Conservation (phyloP, 2,113 vertebrate genomes). For the Neodontobutis hainanensis region DNA sequence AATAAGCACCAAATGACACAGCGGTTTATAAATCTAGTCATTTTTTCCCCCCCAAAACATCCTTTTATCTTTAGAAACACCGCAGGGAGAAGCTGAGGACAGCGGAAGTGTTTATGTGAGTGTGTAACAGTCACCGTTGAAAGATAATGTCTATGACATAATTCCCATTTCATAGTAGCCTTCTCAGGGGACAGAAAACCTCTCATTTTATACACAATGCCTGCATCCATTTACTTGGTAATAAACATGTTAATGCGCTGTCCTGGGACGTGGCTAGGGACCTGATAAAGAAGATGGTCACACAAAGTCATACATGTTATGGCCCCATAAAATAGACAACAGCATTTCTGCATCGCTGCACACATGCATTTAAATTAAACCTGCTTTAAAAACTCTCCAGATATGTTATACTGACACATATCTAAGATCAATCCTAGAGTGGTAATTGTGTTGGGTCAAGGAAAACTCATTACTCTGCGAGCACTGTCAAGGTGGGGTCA, state of each 20-base stretch:
- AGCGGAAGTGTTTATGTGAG: not conserved
- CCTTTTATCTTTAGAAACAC: conserved; percentile 31
- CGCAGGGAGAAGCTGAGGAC: conserved; percentile 3
- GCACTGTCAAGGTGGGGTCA: conserved; percentile 4
- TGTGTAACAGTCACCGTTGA: conserved; percentile 26
- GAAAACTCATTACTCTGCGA: conserved; percentile 1
- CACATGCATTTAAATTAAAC: conserved; percentile 7
- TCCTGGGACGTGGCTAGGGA: conserved; percentile 17
- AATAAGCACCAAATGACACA: conserved; percentile 35
- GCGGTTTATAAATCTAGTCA: conserved; percentile 37
- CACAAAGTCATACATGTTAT: conserved; percentile 43
- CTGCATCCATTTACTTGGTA: conserved; percentile 48
- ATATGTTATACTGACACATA: conserved; percentile 1
- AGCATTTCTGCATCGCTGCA: not conserved
- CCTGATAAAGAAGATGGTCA: conserved; percentile 23
- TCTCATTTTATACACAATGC: conserved; percentile 43
- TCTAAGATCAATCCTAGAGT: conserved; percentile 4
- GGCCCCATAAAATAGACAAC: conserved; percentile 10
- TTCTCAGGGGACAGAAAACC: conserved; percentile 35
- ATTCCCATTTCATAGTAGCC: conserved; percentile 51
- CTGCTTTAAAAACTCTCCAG: not conserved
- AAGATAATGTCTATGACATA: conserved; percentile 45
- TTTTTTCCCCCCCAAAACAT: conserved; percentile 17
- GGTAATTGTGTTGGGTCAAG: conserved; percentile 7
- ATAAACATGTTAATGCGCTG: conserved; percentile 33